Evolutionary conservation across 2,113 vertebrate genomes (phyloP).

Genomic region (Sceloporus tristichus): DNA sequence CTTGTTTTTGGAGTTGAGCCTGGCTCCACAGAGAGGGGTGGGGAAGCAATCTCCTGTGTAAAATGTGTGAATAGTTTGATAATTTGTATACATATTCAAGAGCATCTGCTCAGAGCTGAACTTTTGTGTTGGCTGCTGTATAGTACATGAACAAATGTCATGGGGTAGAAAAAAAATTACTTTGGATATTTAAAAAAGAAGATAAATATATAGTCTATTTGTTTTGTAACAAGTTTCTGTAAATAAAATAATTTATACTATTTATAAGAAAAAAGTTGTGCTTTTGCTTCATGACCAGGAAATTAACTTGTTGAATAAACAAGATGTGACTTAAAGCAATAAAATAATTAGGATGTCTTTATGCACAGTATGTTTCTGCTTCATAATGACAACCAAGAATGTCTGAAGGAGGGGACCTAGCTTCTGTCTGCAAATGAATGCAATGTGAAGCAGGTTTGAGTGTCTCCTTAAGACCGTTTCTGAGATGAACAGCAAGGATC

Average conservation of each 20-base stretch:
- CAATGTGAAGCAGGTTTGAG: neutral
- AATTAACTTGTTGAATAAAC: constrained; percentile 83
- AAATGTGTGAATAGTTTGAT: constrained; percentile 92
- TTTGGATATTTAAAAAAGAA: constrained; percentile 97
- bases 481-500: neutral
- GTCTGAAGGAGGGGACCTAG: neutral
- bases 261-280: constrained; percentile 97
- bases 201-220: constrained; percentile 99
- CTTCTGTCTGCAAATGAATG: neutral
- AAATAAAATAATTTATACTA: constrained; percentile 99
- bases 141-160: constrained; percentile 99
- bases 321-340: constrained; percentile 82
- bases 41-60: constrained; percentile 92
- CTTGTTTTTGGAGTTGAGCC: constrained; percentile 81
- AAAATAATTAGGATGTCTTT: constrained; percentile 79
- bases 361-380: constrained; percentile 76
- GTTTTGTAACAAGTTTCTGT: constrained; percentile 99
- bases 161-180: constrained; percentile 96
- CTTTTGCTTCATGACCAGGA: constrained; percentile 80
- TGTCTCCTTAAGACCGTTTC: neutral
- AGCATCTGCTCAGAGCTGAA: constrained; percentile 96
- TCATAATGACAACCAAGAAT: constrained; percentile 62
- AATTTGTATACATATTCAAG: constrained; percentile 93
- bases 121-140: constrained; percentile 98
- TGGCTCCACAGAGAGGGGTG: constrained; percentile 70